Percentiles rank a stretch among this genome's conserved stretches.
Conservation (phyloP, 2,888 invertebrate genomes). For the Volucella zonaria region DNA sequence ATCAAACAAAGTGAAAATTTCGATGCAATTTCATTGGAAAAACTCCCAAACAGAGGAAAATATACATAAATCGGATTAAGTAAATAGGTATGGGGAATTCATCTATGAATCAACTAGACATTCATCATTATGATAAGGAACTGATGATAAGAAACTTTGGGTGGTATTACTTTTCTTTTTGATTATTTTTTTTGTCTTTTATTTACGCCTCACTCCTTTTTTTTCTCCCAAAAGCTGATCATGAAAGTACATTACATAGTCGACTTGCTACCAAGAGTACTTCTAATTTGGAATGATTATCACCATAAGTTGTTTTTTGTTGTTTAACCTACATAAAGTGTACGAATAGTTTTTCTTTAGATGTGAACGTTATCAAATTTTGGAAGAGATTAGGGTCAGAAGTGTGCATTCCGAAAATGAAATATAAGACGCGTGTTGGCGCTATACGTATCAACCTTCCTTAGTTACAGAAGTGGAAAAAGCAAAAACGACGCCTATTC, state of each 20-base stretch:
- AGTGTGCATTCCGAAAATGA: background rate
- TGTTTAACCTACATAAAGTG: constrained; percentile 39
- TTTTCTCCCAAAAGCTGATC: background rate
- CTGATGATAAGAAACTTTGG: background rate
- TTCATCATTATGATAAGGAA: constrained; percentile 16
- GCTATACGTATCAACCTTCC: too few relatives aligned
- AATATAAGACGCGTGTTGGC: background rate
- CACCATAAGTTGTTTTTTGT: constrained; percentile 8
- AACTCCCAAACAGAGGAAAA: background rate
- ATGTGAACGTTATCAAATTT: background rate
- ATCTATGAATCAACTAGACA: background rate
- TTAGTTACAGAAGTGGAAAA: too few relatives aligned
- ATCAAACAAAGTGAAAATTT: constrained; percentile 34
- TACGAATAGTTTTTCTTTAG: constrained; percentile 21
- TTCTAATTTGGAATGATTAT: constrained; percentile 15
- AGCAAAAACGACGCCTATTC: too few relatives aligned
- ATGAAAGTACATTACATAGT: constrained; percentile 8
- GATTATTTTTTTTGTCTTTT: too few relatives aligned
- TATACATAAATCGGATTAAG: constrained; percentile 33
- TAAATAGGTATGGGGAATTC: constrained; percentile 43
- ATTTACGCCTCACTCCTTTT: too few relatives aligned
- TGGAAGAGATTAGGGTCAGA: background rate
- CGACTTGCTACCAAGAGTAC: background rate
- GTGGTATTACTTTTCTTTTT: too few relatives aligned
- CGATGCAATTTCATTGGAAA: constrained; percentile 6